Conservation (phyloP, 2,797 vertebrate species). For the Nannoperca obscura region DNA sequence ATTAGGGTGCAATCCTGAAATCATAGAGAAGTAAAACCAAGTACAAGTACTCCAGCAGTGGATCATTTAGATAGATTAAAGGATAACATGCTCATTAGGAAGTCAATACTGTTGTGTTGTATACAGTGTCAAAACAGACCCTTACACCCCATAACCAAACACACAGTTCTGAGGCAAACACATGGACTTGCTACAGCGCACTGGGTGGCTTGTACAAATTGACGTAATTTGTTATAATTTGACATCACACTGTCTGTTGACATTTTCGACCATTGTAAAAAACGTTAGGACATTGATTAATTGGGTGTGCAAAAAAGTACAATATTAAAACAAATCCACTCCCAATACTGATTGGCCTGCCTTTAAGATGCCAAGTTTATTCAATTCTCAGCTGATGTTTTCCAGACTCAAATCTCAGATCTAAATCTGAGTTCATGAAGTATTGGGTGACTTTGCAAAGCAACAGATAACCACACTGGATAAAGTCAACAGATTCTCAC, state of each 20-base stretch:
- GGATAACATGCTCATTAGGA: constrained; percentile 24
- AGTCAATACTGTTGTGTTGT: constrained; percentile 16
- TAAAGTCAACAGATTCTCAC: constrained; percentile 39
- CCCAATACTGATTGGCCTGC: constrained; percentile 31
- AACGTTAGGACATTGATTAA: constrained; percentile 40
- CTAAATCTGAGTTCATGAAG: constrained; percentile 24
- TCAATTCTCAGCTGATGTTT: constrained; percentile 39
- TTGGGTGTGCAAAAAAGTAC: constrained; percentile 21
- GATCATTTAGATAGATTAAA: constrained; percentile 42
- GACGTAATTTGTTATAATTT: constrained; percentile 23
- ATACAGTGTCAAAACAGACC: background rate
- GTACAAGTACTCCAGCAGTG: constrained; percentile 39
- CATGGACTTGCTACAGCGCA: constrained; percentile 7
- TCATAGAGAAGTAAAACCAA: constrained; percentile 47
- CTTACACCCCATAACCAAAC: constrained; percentile 9
- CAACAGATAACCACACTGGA: background rate
- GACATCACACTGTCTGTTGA: constrained; percentile 14
- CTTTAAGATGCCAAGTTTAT: constrained; percentile 42
- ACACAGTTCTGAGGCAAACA: constrained; percentile 14
- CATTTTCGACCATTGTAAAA: constrained; percentile 19
- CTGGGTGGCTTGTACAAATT: constrained; percentile 4
- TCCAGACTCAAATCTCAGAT: constrained; percentile 27
- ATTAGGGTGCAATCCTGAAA: constrained; percentile 61
- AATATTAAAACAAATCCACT: constrained; percentile 36
- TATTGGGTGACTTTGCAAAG: background rate